A percentile compares a stretch with the other conserved stretches of the same genome.
These are phyloP conservation scores for Caloenas nicobarica DNA, from an alignment of 2,113 vertebrate species.

Conservation along the genomic window DNA sequence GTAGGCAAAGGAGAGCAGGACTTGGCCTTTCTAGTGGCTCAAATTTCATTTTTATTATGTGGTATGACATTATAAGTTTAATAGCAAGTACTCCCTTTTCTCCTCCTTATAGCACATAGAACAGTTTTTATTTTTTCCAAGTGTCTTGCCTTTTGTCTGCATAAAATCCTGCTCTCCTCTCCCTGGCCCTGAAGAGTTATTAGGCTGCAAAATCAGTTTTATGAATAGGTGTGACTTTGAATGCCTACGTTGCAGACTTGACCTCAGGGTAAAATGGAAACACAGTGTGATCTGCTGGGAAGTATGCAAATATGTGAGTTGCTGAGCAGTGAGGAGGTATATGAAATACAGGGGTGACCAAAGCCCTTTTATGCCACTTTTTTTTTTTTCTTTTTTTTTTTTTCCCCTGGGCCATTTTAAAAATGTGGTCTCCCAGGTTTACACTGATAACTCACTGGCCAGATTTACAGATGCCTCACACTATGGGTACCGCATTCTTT, in stretches of 20 bases:
- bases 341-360: neutral
- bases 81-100: neutral
- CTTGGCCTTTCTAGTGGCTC: neutral
- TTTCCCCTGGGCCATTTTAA: neutral
- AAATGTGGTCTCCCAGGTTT: neutral
- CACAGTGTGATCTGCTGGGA: neutral
- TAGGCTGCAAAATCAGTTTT: neutral
- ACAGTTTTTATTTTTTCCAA: neutral
- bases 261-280: constrained; percentile 16
- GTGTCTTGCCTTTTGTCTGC: neutral
- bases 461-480: neutral
- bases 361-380: neutral
- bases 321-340: neutral
- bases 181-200: neutral
- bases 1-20: neutral
- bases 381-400: neutral
- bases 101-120: neutral
- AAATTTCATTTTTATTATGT: neutral
- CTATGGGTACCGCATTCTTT: neutral
- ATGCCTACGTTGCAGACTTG: neutral
- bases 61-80: neutral
- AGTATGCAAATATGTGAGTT: neutral
- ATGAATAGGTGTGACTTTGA: constrained; percentile 6
- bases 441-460: neutral
- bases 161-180: neutral